Evolutionary conservation across 1,140 invertebrate species (phyloP).

Genomic region (Arctopsyche grandis): DNA sequence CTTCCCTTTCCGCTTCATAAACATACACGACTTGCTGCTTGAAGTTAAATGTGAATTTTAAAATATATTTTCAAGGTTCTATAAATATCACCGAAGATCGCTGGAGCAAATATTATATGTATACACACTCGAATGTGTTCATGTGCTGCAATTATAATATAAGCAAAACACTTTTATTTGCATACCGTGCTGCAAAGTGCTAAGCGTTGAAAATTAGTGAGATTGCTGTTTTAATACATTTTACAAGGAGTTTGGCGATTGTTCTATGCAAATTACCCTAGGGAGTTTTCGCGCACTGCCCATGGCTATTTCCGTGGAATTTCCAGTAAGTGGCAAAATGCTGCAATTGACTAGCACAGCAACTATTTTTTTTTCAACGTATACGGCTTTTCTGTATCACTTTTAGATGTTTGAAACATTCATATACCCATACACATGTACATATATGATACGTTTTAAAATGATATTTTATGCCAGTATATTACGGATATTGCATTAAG

Average conservation of each 20-base stretch:
- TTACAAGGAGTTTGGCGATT: constrained; percentile 38
- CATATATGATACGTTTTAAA: background rate
- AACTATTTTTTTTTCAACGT: background rate
- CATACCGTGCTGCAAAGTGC: constrained; percentile 18
- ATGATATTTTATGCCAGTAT: too few relatives aligned
- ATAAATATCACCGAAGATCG: too few relatives aligned
- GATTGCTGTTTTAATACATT: constrained; percentile 45
- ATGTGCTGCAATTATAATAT: background rate
- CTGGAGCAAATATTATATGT: too few relatives aligned
- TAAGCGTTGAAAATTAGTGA: constrained; percentile 43
- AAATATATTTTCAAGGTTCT: too few relatives aligned
- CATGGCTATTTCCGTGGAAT: constrained; percentile 30
- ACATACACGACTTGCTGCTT: too few relatives aligned
- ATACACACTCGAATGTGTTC: background rate
- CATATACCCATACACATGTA: background rate
- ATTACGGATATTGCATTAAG: too few relatives aligned
- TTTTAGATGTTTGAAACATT: constrained; percentile 1
- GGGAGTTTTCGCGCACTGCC: constrained; percentile 28
- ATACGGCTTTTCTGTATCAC: background rate
- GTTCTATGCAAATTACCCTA: constrained; percentile 38
- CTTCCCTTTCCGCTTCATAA: too few relatives aligned
- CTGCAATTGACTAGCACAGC: background rate
- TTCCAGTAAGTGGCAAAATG: background rate
- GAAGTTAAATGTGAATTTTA: too few relatives aligned
- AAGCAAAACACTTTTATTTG: constrained; percentile 24